Percentiles rank a stretch among this genome's conserved stretches.
These are phyloP conservation scores for Ptilonorhynchus violaceus DNA, from an alignment of 2,113 vertebrate species.

Conservation along the genomic window DNA sequence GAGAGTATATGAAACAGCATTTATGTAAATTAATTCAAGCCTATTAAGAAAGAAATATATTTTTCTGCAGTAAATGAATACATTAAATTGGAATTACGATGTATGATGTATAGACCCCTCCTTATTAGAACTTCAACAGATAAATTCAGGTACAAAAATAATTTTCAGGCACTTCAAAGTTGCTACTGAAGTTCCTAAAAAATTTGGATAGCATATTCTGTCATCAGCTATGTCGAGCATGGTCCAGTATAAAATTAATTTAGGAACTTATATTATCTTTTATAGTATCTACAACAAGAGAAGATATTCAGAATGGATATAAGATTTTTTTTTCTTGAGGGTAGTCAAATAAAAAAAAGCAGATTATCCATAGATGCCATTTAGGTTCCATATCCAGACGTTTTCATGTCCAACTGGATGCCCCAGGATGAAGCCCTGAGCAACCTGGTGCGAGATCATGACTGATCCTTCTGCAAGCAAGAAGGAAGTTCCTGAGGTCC, in stretches of 20 bases:
- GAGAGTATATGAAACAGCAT: not conserved
- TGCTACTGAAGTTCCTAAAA: not conserved
- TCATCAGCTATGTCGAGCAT: not conserved
- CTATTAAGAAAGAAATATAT: not conserved
- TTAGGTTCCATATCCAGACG: fast-evolving
- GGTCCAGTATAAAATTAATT: not conserved
- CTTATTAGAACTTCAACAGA: not conserved
- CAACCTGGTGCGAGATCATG: not conserved
- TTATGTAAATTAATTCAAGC: not conserved
- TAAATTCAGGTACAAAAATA: not conserved
- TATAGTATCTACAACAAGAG: not conserved
- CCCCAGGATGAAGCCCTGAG: not conserved
- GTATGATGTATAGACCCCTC: not conserved
- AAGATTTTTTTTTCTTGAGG: not conserved
- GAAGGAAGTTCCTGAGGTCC: not conserved
- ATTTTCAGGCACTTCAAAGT: not conserved
- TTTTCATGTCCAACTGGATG: not conserved
- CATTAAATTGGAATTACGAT: not conserved
- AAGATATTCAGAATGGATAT: not conserved
- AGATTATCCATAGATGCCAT: fast-evolving
- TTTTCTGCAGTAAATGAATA: not conserved
- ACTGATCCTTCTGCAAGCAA: not conserved
- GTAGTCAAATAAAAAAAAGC: not conserved
- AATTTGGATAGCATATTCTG: not conserved
- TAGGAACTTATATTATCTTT: not conserved